phyloP scores from a whole-genome alignment of 2,888 invertebrate genomes.

The Drosophila melanosoma region DNA sequence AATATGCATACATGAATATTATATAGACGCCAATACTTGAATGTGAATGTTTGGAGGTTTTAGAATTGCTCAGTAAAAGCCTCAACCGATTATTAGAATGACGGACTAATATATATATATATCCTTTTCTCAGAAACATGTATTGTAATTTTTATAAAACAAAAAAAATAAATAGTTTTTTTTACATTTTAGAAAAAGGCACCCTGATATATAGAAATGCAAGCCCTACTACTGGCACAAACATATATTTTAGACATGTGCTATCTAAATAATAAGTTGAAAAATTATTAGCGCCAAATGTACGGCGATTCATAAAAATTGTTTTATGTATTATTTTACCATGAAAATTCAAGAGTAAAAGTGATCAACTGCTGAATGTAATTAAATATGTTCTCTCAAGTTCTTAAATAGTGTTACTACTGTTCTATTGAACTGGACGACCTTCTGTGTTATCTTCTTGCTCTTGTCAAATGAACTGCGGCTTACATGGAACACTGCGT shows the following conservation, averaged over 20 bases:
- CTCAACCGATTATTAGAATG: not conserved
- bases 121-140: not conserved
- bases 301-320: not conserved
- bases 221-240: not conserved
- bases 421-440: slow-evolving; percentile 6
- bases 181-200: not conserved
- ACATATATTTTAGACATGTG: not conserved
- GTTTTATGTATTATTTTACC: not conserved
- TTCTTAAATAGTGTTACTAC: slow-evolving; percentile 9
- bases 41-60: not conserved
- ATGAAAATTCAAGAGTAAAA: not conserved
- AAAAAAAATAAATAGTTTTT: too few relatives aligned
- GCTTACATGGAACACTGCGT: slow-evolving; percentile 37
- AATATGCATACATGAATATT: not conserved
- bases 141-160: not conserved
- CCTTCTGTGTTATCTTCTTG: slow-evolving; percentile 25
- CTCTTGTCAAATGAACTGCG: not conserved
- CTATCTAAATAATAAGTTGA: not conserved
- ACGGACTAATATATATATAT: not conserved
- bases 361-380: slow-evolving; percentile 4
- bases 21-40: not conserved
- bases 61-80: slow-evolving; percentile 1
- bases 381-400: slow-evolving; percentile 24
- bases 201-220: not conserved
- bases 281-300: not conserved